phyloP scores from a whole-genome alignment of 2,113 vertebrate genomes.

The Phycodurus eques region DNA sequence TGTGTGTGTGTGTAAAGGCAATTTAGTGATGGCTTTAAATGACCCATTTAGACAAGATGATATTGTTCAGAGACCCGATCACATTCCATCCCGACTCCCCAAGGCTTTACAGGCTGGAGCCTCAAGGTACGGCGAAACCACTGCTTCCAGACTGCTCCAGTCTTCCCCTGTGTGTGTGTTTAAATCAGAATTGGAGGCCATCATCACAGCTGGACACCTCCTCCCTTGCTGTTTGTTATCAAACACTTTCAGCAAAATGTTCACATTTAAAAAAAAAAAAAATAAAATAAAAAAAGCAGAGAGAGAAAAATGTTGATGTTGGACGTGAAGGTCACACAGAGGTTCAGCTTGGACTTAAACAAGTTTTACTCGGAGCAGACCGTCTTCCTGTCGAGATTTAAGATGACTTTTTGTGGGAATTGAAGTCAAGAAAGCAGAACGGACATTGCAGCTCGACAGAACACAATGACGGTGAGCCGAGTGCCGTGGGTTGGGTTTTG shows the following conservation, averaged over 20 bases:
- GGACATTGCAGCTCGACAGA: not conserved
- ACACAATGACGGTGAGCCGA: not conserved
- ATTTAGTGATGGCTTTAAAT: conserved; percentile 10
- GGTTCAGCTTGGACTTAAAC: conserved; percentile 7
- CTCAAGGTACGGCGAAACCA: conserved; percentile 11
- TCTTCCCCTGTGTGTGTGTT: conserved; percentile 16
- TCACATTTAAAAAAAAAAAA: conserved; percentile 9
- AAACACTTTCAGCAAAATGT: conserved; percentile 22
- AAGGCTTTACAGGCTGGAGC: conserved; percentile 38
- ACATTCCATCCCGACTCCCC: conserved; percentile 35
- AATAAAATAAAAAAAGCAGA: not conserved
- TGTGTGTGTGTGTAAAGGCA: conserved; percentile 8
- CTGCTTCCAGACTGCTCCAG: conserved; percentile 17
- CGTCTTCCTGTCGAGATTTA: not conserved
- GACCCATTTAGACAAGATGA: conserved; percentile 35
- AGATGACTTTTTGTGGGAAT: not conserved
- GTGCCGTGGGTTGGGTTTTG: not conserved
- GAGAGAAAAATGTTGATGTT: not conserved
- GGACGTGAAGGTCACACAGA: conserved; percentile 14
- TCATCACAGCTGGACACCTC: conserved; percentile 50
- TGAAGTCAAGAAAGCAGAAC: conserved; percentile 7
- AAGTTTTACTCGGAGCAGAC: not conserved
- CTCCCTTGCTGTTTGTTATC: conserved; percentile 13
- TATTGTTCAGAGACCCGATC: conserved; percentile 17
- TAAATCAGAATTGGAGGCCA: conserved; percentile 35